Evolutionary conservation across 2,113 vertebrate species (phyloP).

Genomic region (Symphodus melops): DNA sequence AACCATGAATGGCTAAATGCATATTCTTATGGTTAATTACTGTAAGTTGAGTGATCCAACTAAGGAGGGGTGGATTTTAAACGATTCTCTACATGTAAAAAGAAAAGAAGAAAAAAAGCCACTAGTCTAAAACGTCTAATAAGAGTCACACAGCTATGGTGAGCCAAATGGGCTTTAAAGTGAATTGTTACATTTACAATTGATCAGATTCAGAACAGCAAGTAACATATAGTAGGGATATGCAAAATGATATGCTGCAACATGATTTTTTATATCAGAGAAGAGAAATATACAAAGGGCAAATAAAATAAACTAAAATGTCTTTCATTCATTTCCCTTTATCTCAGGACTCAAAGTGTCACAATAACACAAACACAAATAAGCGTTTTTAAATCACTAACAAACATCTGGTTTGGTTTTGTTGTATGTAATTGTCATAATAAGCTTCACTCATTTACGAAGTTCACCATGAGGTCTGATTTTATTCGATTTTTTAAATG

Average conservation of each 20-base stretch:
- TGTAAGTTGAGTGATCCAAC: slow-evolving; percentile 30
- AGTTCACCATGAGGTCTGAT: too few species aligned
- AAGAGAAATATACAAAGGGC: too few species aligned
- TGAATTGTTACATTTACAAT: neutral
- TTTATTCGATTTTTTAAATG: neutral
- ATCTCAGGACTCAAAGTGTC: too few species aligned
- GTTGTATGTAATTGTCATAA: too few species aligned
- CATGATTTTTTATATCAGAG: too few species aligned
- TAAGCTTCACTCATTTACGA: too few species aligned
- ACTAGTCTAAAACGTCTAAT: neutral
- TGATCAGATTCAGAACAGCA: neutral
- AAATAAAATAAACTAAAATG: too few species aligned
- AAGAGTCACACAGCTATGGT: neutral
- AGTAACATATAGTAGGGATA: neutral
- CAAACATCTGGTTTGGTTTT: too few species aligned
- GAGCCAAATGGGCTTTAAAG: neutral
- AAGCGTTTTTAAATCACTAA: too few species aligned
- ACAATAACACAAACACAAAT: too few species aligned
- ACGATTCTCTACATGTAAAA: slow-evolving; percentile 7
- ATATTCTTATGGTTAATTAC: slow-evolving; percentile 59
- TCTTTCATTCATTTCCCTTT: too few species aligned
- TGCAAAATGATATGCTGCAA: too few species aligned
- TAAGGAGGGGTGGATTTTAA: slow-evolving; percentile 23
- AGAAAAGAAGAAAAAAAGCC: neutral
- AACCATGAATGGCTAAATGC: slow-evolving; percentile 60